These are phyloP conservation scores for Phragmatobia fuliginosa DNA, from an alignment of 2,888 invertebrate species.

Conservation along the genomic window DNA sequence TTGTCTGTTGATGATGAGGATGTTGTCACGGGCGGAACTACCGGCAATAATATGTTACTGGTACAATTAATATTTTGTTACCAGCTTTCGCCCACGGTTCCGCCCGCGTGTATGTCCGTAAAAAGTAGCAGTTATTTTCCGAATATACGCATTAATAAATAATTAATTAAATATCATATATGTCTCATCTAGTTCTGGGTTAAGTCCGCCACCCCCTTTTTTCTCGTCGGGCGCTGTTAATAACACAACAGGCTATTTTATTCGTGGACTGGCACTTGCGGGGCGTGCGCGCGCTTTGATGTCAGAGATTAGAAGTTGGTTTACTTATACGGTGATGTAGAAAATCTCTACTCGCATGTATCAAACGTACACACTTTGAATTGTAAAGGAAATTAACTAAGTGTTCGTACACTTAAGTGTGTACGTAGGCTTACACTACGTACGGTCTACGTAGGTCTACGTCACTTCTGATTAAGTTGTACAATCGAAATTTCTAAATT, in stretches of 20 bases:
- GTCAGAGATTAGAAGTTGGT: slow-evolving; percentile 79
- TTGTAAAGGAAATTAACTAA: neutral
- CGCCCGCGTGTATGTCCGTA: no score
- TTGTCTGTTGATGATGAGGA: no score
- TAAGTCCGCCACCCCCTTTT: slow-evolving; percentile 63
- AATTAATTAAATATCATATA: neutral
- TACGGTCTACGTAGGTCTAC: neutral
- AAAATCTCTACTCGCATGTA: slow-evolving; percentile 30
- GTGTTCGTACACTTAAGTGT: no score
- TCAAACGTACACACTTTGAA: slow-evolving; percentile 26
- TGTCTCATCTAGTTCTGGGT: slow-evolving; percentile 56
- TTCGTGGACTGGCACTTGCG: slow-evolving; percentile 79
- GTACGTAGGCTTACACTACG: neutral
- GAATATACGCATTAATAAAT: neutral
- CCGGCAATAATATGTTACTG: no score
- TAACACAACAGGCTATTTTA: slow-evolving; percentile 85
- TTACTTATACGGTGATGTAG: slow-evolving; percentile 56
- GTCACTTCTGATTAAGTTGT: neutral
- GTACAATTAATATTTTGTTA: no score
- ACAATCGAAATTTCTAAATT: neutral
- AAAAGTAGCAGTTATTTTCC: no score
- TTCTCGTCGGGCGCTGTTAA: slow-evolving; percentile 78
- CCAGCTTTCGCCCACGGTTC: no score
- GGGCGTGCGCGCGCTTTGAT: slow-evolving; percentile 81
- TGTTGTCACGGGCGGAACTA: no score